Conservation (phyloP, 2,888 invertebrate species). For the Athetis lepigone region DNA sequence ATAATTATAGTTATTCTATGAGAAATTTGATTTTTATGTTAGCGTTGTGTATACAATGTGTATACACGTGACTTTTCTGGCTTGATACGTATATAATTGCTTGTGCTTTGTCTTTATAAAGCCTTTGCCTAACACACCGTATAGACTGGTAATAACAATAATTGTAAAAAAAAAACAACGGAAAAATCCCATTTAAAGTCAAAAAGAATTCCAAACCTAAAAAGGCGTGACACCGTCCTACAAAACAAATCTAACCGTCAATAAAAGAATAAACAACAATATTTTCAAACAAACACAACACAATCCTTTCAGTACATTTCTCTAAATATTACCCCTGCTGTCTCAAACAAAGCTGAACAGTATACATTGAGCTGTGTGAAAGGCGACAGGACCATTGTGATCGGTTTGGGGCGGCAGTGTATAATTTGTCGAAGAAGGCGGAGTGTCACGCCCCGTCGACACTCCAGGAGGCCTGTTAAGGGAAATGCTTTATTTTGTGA, state of each 20-base stretch:
- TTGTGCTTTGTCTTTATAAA: too few relatives aligned
- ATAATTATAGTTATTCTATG: too few relatives aligned
- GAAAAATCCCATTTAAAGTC: neutral
- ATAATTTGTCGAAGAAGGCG: conserved; percentile 82
- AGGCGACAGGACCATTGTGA: conserved; percentile 48
- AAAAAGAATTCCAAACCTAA: conserved; percentile 2
- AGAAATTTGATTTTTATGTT: too few relatives aligned
- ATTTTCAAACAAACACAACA: conserved; percentile 44
- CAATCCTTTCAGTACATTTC: conserved; percentile 36
- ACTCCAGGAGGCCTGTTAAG: conserved; percentile 78
- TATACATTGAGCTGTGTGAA: conserved; percentile 53
- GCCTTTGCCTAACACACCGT: too few relatives aligned
- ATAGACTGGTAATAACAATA: too few relatives aligned
- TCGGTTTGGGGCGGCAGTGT: conserved; percentile 62
- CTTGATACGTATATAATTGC: too few relatives aligned
- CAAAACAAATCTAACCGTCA: conserved; percentile 6
- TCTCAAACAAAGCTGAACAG: conserved; percentile 39
- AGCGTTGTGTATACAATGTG: too few relatives aligned
- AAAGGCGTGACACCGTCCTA: neutral
- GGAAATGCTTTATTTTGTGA: conserved; percentile 54
- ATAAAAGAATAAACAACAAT: conserved; percentile 44
- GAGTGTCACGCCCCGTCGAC: conserved; percentile 77
- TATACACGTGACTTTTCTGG: too few relatives aligned
- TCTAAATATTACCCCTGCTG: conserved; percentile 41
- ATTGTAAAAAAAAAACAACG: too few relatives aligned